These are phyloP conservation scores for Drosophila trapezifrons DNA, from an alignment of 1,140 invertebrate genomes.

Conservation along the genomic window DNA sequence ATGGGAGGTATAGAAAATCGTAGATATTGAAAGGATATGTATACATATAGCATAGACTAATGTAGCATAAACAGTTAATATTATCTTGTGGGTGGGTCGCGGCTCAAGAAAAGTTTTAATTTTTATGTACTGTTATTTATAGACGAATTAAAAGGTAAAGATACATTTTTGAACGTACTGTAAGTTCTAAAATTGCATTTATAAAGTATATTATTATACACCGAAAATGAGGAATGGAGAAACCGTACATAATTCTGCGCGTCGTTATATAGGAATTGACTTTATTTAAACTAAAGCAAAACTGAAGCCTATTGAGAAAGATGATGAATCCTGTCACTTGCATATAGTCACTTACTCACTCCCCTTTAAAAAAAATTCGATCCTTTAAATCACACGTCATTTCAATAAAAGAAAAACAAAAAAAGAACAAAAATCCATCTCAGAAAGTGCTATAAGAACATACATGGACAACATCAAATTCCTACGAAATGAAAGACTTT, in stretches of 20 bases:
- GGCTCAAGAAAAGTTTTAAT: conserved; percentile 75
- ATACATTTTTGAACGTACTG: conserved; percentile 78
- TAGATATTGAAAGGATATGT: conserved; percentile 61
- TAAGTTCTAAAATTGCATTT: conserved; percentile 83
- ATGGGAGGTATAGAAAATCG: conserved; percentile 64
- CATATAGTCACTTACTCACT: conserved; percentile 27
- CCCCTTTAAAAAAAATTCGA: conserved; percentile 18
- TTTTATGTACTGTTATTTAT: conserved; percentile 74
- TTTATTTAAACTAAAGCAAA: conserved; percentile 52
- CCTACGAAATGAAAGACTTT: conserved; percentile 84
- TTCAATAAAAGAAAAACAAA: conserved; percentile 2
- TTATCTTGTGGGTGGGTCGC: conserved; percentile 36
- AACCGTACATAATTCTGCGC: conserved; percentile 54
- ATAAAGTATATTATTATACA: conserved; percentile 69
- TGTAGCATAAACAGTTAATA: conserved; percentile 67
- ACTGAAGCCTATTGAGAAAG: conserved; percentile 40
- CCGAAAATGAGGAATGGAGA: conserved; percentile 35
- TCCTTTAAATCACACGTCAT: conserved; percentile 24
- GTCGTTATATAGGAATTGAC: conserved; percentile 80
- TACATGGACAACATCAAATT: conserved; percentile 80
- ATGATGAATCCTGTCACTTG: conserved; percentile 34
- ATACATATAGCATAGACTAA: conserved; percentile 64
- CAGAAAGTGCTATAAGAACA: conserved; percentile 51
- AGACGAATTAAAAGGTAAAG: conserved; percentile 56
- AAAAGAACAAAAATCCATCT: conserved; percentile 23